Evolutionary conservation across 1,140 invertebrate species (phyloP), one percentile per base, ranked within the genome.

Genomic region (Lycorma delicatula): DNA sequence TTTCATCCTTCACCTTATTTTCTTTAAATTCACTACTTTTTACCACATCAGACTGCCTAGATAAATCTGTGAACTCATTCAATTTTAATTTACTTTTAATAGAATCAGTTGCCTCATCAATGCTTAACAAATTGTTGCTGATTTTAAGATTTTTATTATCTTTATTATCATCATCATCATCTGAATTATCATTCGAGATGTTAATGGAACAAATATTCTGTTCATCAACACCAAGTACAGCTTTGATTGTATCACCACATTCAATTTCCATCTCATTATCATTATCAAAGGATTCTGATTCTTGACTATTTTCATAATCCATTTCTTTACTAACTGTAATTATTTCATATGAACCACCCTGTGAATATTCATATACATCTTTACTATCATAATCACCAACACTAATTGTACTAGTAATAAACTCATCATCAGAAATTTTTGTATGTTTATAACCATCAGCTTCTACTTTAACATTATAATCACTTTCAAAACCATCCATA

Each of bases 301-400:
- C 56, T 26, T 57, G 47, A 57, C 56, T 57, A 51, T 36, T 57
- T 20, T 57, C 56, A 20, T 57, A 50, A 38, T 57, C 56, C 49
- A 46, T 57, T 51, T 57, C 47, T 38, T 47, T 57, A 1, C 38
- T 34, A 50, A 57, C 48, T 16, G 56, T 57, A 36, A 57, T 57
- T 22, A 57, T 57, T 41, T 51, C 56, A 54, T 38, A 54, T 13
- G 56, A 57, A 13, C 48, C 56, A 9, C 41, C 56, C 20, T 29
- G 29, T 16, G 50, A 28, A 20, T 57, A 44, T 34, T 44, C 41
- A 16, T n/a, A n/a, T n/a, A n/a, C 29, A 26, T 38, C 25, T 1
- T n/a, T 50, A 12, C 29, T 28, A n/a, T 51, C 48, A 36, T 23
- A 51, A 48, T 34, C 44, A 3, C 27, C 27, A 41, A n/a, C n/a